These are phyloP conservation scores for Rousettus madagascariensis DNA, from an alignment of 2,797 vertebrate genomes.

Conservation along the genomic window DNA sequence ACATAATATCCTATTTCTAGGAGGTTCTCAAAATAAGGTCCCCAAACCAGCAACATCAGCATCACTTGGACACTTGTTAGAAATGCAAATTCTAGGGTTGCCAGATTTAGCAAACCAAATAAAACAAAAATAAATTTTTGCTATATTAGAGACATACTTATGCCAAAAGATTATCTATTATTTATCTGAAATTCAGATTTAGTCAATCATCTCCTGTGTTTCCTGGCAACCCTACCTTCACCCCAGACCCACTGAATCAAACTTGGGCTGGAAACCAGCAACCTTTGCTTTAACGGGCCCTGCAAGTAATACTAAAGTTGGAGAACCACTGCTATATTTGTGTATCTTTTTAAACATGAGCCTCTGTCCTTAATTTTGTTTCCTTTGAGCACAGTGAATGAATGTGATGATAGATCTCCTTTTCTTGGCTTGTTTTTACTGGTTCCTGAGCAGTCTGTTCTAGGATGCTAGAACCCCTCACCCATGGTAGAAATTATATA, in stretches of 20 bases:
- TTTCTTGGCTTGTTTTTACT: neutral
- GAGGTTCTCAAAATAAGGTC: neutral
- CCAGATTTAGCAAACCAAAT: constrained; percentile 16
- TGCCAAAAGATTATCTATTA: neutral
- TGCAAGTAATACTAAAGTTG: neutral
- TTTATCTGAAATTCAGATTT: neutral
- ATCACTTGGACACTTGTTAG: neutral
- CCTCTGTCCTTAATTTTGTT: neutral
- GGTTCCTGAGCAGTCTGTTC: neutral
- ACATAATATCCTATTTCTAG: neutral
- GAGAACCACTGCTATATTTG: neutral
- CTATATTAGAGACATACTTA: neutral
- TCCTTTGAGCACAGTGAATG: neutral
- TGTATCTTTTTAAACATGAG: neutral
- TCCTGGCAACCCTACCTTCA: neutral
- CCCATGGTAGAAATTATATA: neutral
- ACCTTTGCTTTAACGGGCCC: neutral
- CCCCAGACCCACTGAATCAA: neutral
- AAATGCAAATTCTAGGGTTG: neutral
- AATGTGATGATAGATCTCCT: neutral
- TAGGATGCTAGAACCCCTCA: neutral
- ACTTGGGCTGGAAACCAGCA: neutral
- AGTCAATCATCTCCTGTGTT: neutral
- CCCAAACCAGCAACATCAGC: neutral
- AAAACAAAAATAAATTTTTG: neutral